Evolutionary conservation across 2,797 vertebrate species (phyloP).

Genomic region (Capromys pilorides): DNA sequence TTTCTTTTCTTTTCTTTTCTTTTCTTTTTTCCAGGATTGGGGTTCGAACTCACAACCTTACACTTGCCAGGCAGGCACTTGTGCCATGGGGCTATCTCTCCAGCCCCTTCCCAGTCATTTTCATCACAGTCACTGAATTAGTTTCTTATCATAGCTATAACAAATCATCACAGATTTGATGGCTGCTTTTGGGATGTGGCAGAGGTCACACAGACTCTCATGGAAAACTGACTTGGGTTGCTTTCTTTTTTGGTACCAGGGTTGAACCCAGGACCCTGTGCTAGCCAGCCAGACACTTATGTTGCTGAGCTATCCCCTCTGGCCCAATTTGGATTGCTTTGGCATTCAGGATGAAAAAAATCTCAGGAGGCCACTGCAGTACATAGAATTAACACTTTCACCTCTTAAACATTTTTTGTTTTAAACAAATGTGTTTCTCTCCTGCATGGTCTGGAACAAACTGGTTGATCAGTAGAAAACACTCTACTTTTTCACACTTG

Average conservation of each 20-base stretch:
- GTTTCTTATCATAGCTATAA: background rate
- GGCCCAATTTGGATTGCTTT: too few relatives aligned
- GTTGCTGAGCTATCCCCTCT: too few relatives aligned
- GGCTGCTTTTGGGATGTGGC: background rate
- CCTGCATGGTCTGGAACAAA: background rate
- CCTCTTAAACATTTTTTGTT: background rate
- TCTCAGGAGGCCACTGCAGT: background rate
- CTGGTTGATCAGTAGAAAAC: background rate
- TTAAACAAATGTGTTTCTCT: background rate
- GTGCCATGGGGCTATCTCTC: too few relatives aligned
- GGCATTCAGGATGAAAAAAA: background rate
- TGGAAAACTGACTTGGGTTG: background rate
- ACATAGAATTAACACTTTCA: background rate
- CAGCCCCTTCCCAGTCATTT: background rate
- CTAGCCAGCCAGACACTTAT: too few relatives aligned
- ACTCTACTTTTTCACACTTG: background rate
- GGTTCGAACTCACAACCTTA: too few relatives aligned
- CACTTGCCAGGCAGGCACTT: too few relatives aligned
- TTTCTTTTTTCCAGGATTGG: too few relatives aligned
- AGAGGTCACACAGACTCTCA: background rate
- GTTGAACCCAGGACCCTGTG: too few relatives aligned
- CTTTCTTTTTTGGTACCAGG: too few relatives aligned
- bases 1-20: too few relatives aligned
- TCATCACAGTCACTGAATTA: background rate
- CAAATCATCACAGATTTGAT: background rate